Conservation (phyloP, 2,113 vertebrate genomes). For the Globicephala melas region DNA sequence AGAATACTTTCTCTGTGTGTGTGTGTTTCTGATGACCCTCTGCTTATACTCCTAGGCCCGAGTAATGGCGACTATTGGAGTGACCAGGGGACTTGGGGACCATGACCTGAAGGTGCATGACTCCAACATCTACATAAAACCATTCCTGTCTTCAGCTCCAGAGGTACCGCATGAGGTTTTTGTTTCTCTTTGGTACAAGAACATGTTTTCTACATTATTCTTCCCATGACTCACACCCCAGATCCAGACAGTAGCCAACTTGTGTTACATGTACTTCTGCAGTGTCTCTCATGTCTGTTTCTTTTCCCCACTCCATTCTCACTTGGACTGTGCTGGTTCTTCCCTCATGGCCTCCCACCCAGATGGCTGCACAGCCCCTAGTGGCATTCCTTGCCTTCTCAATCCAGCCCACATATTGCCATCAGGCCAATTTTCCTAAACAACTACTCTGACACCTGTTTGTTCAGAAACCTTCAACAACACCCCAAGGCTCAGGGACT, state of each 20-base stretch:
- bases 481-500: background rate
- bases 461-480: background rate
- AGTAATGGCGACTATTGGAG: slow-evolving; percentile 97
- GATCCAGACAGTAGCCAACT: background rate
- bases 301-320: background rate
- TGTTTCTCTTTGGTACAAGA: background rate
- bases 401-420: rapidly evolving
- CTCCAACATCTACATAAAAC: slow-evolving; percentile 98
- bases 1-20: background rate
- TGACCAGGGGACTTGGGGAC: slow-evolving; percentile 97
- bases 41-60: slow-evolving; percentile 88
- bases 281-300: rapidly evolving
- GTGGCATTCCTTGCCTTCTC: background rate
- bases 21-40: slow-evolving; percentile 32
- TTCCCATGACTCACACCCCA: background rate
- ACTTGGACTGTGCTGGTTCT: background rate
- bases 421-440: background rate
- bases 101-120: slow-evolving; percentile 98
- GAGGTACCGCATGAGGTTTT: slow-evolving; percentile 86
- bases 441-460: background rate
- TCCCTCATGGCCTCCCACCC: background rate
- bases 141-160: slow-evolving; percentile 95
- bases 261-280: rapidly evolving
- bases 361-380: background rate
- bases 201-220: background rate